Evolutionary conservation across 1,140 invertebrate genomes (phyloP), one percentile per base, ranked within the genome.

Genomic region (Drosophila lacertosa): DNA sequence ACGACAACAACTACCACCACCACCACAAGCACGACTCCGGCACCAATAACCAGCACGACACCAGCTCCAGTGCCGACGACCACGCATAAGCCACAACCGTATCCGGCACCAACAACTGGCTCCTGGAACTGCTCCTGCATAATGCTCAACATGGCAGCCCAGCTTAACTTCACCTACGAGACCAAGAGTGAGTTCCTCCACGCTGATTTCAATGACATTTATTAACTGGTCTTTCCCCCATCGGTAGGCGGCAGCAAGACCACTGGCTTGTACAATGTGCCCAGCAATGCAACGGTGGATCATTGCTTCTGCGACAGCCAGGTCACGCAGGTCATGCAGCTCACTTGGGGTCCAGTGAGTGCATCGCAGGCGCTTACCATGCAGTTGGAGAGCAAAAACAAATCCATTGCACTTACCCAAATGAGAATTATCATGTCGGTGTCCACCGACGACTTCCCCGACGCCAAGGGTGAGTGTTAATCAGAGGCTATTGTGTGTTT

Each of bases 111-210:
- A n/a, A 77, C 89, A 5, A 90, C 90, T 29, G 93, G 93, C 20
- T 92, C 88, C 62, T 95, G 94, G 94, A 91, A 84, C 39, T 81
- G 91, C 2, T 92, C 92, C 4, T 95, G 94, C 76, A 93, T 95
- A 37, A 79, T 95, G 11, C 79, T 94, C 1, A 90, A 93, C 84
- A 94, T 95, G 93, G 94, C 94, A 3, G 92, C 93, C 9, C 93
- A 94, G 57, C 82, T 95, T 10, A 94, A 94, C 74, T 89, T 95
- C 32, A 93, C 92, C 4, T 94, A 94, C 73, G 70, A 77, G 15
- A 92, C 90, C 26, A 89, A 82, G 57, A 89, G 92, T 84, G 77
- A 91, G 62, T 33, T 33, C 7, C 53, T n/a, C 5, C n/a, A 0
- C 29, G 47, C 35, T 16, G 3, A 2, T 10, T 45, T 1, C 4